Conservation (phyloP, 2,113 vertebrate genomes). For the Galeopterus variegatus region DNA sequence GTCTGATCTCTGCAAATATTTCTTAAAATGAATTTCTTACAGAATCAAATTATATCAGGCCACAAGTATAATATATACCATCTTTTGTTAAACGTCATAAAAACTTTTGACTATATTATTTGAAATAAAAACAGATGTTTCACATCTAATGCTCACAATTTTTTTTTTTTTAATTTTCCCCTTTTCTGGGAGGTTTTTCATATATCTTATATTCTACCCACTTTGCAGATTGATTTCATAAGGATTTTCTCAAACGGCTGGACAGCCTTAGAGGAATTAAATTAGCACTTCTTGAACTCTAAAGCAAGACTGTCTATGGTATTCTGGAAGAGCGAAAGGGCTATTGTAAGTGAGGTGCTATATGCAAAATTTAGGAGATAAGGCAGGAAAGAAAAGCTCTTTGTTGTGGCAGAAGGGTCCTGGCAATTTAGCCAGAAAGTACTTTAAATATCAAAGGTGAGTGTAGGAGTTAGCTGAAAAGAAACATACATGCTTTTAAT, state of each 20-base stretch:
- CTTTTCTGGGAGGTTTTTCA: background rate
- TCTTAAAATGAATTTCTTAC: background rate
- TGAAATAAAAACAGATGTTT: conserved; percentile 15
- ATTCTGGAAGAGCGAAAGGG: background rate
- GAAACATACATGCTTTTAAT: background rate
- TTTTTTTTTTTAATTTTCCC: background rate
- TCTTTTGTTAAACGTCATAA: background rate
- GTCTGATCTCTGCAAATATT: background rate
- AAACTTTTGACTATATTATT: background rate
- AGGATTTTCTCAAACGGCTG: background rate
- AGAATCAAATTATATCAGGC: background rate
- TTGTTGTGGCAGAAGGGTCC: background rate
- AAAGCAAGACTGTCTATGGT: background rate
- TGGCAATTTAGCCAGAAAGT: background rate
- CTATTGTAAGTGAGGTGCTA: conserved; percentile 14
- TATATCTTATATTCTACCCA: background rate
- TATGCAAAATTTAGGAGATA: background rate
- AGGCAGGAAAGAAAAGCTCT: background rate
- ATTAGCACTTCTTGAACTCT: background rate
- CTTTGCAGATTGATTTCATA: background rate
- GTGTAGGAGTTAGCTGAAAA: conserved; percentile 59
- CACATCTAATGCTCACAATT: background rate
- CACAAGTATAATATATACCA: background rate
- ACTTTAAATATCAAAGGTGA: conserved; percentile 60
- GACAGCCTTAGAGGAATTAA: background rate